Evolutionary conservation across 2,888 invertebrate genomes (phyloP).

Genomic region (Reticulitermes lucifugus): DNA sequence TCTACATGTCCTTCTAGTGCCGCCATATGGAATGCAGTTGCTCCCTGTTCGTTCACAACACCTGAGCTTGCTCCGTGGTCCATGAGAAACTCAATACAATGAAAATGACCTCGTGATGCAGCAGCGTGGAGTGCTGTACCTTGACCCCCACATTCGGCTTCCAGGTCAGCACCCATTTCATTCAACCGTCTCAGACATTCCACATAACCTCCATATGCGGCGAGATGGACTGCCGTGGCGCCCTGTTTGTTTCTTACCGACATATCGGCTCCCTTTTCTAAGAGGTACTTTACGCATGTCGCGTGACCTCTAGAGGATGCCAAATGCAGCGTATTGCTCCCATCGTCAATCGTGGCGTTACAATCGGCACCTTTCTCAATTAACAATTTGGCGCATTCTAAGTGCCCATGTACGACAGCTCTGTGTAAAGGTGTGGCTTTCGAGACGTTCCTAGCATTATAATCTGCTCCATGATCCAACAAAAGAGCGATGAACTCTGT

Average conservation of each 20-base stretch:
- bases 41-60: neutral
- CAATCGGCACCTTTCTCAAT: neutral
- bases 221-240: slow-evolving; percentile 14
- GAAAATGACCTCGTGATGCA: neutral
- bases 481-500: neutral
- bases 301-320: neutral
- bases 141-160: neutral
- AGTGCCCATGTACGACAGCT: neutral
- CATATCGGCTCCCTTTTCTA: neutral
- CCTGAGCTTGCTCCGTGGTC: neutral
- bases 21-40: slow-evolving; percentile 26
- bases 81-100: neutral
- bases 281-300: neutral
- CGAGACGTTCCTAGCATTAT: neutral
- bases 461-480: neutral
- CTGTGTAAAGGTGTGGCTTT: slow-evolving; percentile 15
- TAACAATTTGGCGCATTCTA: slow-evolving; percentile 5
- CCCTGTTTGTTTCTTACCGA: neutral
- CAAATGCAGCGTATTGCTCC: neutral
- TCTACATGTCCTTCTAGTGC: neutral
- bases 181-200: neutral
- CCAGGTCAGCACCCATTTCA: neutral
- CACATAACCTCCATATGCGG: slow-evolving; percentile 1
- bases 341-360: neutral
- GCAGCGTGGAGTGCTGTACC: slow-evolving; percentile 16